Evolutionary conservation across 2,113 vertebrate species (phyloP).

Genomic region (Stegastes partitus): DNA sequence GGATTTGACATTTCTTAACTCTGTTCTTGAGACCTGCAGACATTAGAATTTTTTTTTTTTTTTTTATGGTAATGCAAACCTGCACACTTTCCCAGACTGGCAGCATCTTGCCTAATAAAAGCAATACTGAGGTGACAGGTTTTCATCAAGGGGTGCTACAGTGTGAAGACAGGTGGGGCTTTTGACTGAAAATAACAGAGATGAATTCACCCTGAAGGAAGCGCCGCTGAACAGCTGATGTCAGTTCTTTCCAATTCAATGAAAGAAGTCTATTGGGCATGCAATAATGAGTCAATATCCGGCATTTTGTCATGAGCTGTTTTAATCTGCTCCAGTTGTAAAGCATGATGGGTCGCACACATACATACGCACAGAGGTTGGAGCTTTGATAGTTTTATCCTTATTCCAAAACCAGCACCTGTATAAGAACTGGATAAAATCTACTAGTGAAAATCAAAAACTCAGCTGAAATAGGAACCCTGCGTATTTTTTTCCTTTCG

Average conservation of each 20-base stretch:
- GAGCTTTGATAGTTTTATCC: neutral
- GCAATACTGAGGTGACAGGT: constrained; percentile 60
- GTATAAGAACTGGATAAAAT: no score
- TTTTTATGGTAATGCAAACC: constrained; percentile 33
- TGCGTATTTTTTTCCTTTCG: neutral
- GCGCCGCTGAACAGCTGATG: constrained; percentile 19
- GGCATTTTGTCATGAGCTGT: constrained; percentile 14
- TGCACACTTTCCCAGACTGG: constrained; percentile 9
- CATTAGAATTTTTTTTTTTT: constrained; percentile 11
- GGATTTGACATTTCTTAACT: neutral
- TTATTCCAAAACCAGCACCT: neutral
- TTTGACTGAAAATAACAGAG: constrained; percentile 47
- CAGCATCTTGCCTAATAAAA: constrained; percentile 43
- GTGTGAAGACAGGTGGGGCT: constrained; percentile 35
- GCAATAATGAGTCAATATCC: constrained; percentile 27
- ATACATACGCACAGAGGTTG: neutral
- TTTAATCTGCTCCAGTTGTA: constrained; percentile 32
- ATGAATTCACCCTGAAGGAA: constrained; percentile 32
- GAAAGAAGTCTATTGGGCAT: constrained; percentile 19
- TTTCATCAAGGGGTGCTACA: constrained; percentile 56
- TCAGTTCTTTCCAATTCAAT: constrained; percentile 27
- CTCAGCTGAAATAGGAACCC: neutral
- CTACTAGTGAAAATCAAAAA: neutral
- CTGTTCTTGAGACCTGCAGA: constrained; percentile 15
- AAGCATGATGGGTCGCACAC: neutral